phyloP scores from a whole-genome alignment of 2,888 invertebrate genomes.

The Creontiades dilutus region DNA sequence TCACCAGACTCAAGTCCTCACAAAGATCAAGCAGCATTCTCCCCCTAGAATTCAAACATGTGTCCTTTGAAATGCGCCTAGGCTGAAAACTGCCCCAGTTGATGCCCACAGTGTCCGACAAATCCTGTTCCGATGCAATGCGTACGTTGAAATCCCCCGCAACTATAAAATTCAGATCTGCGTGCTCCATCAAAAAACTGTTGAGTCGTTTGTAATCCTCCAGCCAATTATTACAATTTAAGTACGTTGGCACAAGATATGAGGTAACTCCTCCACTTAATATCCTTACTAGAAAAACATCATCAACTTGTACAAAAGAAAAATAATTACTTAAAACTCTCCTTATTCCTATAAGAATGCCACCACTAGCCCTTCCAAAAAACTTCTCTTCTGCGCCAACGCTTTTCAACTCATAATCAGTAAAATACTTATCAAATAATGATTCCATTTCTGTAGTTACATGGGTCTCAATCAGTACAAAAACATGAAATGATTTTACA shows the following conservation, averaged over 20 bases:
- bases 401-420: neutral
- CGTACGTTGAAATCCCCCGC: slow-evolving; percentile 54
- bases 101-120: neutral
- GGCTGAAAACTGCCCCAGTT: neutral
- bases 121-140: neutral
- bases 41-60: neutral
- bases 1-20: slow-evolving; percentile 12
- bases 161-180: slow-evolving; percentile 8
- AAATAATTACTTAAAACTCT: neutral
- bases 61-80: slow-evolving; percentile 26
- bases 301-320: neutral
- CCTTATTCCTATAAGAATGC: neutral
- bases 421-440: neutral
- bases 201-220: neutral
- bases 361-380: neutral
- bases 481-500: neutral
- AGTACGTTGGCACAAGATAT: neutral
- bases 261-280: neutral
- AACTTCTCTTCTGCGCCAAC: neutral
- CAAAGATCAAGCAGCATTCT: slow-evolving; percentile 35
- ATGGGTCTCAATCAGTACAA: neutral
- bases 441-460: neutral
- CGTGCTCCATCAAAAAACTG: neutral
- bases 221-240: neutral
- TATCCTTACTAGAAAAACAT: neutral